phyloP scores from a whole-genome alignment of 2,797 vertebrate genomes.

The Parauchenoglanis ngamensis region DNA sequence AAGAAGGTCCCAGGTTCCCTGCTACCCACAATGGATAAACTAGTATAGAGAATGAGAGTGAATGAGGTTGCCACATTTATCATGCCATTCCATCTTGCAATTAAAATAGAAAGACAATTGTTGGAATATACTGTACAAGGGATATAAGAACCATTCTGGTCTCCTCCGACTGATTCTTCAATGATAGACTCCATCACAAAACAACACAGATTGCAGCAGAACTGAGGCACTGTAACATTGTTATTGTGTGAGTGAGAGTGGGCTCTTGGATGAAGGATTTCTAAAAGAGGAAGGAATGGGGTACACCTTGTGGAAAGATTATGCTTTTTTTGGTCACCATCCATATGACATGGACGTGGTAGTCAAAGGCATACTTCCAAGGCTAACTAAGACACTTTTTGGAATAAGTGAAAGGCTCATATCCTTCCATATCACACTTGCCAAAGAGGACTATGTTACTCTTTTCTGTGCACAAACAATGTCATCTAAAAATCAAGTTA shows the following conservation, averaged over 20 bases:
- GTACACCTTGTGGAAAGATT: not conserved
- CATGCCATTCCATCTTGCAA: not conserved
- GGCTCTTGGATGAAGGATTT: not conserved
- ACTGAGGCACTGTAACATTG: not conserved
- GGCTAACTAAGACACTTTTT: not conserved
- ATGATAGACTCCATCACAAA: not conserved
- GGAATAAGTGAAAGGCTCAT: not conserved
- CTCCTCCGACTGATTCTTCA: not conserved
- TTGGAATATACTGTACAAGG: not conserved
- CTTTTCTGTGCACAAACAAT: not conserved
- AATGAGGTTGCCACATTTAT: not conserved
- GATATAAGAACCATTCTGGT: not conserved
- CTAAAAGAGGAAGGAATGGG: not conserved
- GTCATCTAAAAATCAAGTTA: not conserved
- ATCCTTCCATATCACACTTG: not conserved
- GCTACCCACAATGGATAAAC: too few species aligned
- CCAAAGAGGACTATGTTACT: not conserved
- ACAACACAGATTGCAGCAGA: not conserved
- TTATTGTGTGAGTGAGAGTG: not conserved
- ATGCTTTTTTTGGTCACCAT: constrained; percentile 8
- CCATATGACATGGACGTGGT: not conserved
- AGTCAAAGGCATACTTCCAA: not conserved
- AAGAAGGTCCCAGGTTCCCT: too few species aligned
- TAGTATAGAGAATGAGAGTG: too few species aligned
- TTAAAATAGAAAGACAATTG: not conserved